Evolutionary conservation across 1,140 invertebrate species (phyloP), one percentile per base, ranked within the genome.

Genomic region (Lordiphosa collinella): DNA sequence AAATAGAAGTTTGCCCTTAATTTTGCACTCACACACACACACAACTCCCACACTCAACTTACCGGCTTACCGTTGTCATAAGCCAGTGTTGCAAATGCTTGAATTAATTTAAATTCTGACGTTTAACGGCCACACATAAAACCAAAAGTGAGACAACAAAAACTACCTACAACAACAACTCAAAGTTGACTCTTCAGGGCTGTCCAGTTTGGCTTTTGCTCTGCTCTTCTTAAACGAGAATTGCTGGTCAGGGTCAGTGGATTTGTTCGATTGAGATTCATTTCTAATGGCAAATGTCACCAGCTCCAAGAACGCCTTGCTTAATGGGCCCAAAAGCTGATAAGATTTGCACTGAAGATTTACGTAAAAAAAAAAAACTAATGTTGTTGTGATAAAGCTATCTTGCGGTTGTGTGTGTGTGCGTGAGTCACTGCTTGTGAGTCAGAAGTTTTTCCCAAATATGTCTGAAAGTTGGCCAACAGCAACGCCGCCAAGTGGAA

Each of bases 341-440:
- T 67, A 67, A 67, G 63, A 67, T 67, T 67, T 67, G 61, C n/a
- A 44, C 22, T 36, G 37, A 66, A 66, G 63, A 67, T 67, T 67
- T 67, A 67, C 63, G 63, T 67, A 67, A 58, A 67, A 51, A 57
- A 57, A 16, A 9, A 38, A 40, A 16, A 40, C 1, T 4, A 37
- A 37, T 12, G 13, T 8, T 8, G 8, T 37, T 58, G n/a, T 29
- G 63, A 67, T 67, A 67, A 51, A 29, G 54, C 38, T 38, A 11
- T 35, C n/a, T 31, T 22, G 18, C 18, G 18, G 14, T 3, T 52
- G 11, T 54, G 7, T 34, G 29, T 35, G 44, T 11, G 55, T 60
- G 16, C 9, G 32, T 59, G 58, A 59, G 49, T 49, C 50, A 56
- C 25, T 31, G 11, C 11, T 31, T 44, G 25, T 43, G 40, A 43